Conservation (phyloP, 2,888 invertebrate genomes). For the Acleris sparsana region DNA sequence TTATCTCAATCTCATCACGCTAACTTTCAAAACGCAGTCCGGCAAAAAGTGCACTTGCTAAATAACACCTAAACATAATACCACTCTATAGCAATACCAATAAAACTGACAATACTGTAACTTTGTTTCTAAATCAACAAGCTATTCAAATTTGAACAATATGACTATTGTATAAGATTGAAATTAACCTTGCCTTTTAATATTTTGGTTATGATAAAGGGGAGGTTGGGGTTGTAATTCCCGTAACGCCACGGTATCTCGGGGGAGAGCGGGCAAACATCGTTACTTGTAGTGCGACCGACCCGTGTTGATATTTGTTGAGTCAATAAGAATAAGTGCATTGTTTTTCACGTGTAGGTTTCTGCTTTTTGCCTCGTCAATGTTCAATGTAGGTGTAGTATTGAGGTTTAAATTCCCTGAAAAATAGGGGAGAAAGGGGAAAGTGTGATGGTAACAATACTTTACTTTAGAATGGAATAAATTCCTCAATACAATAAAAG, state of each 20-base stretch:
- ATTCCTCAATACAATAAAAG: too few relatives aligned
- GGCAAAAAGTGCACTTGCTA: conserved; percentile 19
- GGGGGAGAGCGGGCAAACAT: conserved; percentile 73
- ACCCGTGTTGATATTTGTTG: conserved; percentile 37
- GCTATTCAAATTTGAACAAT: conserved; percentile 1
- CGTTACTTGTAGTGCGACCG: conserved; percentile 52
- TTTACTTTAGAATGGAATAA: too few relatives aligned
- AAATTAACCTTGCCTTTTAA: conserved; percentile 5
- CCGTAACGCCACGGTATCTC: conserved; percentile 72
- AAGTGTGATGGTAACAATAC: too few relatives aligned
- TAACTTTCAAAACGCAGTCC: conserved; percentile 12
- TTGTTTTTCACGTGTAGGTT: conserved; percentile 28
- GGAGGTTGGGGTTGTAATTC: conserved; percentile 65
- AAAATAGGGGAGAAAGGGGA: too few relatives aligned
- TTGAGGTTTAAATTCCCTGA: too few relatives aligned
- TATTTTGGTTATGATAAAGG: conserved; percentile 51
- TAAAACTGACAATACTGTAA: background rate
- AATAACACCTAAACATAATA: conserved; percentile 7
- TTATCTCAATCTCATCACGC: conserved; percentile 33
- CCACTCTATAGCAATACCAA: background rate
- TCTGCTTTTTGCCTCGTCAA: conserved; percentile 11
- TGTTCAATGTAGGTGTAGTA: background rate
- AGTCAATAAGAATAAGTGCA: conserved; percentile 46
- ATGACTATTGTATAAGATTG: background rate
- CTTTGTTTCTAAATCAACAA: background rate